Evolutionary conservation across 92 coral and sea anemone genomes (phyloP).

Genomic region (Palythoa grandiflora): DNA sequence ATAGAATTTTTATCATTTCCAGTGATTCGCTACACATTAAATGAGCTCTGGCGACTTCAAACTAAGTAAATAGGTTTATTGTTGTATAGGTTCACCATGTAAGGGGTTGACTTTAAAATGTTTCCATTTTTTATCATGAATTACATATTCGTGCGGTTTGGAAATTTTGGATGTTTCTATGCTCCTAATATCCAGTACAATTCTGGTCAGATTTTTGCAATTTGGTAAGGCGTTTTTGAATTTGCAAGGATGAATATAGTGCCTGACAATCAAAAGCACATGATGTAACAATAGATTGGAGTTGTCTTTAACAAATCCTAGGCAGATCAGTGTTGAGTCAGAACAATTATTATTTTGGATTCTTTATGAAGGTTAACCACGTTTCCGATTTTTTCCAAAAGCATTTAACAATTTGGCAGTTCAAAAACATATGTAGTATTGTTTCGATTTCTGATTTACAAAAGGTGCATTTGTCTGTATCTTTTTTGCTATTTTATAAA

Average conservation of each 20-base stretch:
- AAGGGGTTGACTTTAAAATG: no score
- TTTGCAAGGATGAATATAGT: neutral
- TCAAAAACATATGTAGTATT: neutral
- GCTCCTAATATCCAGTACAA: neutral
- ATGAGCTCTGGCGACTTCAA: no score
- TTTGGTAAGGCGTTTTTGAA: constrained; percentile 2
- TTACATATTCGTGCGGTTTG: no score
- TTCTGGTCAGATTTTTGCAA: neutral
- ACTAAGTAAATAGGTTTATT: no score
- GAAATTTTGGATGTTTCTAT: no score
- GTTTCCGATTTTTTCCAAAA: neutral
- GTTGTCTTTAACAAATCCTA: neutral
- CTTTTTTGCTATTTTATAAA: neutral
- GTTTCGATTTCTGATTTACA: neutral
- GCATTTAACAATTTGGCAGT: neutral
- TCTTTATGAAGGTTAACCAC: neutral
- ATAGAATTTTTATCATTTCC: no score
- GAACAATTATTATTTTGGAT: neutral
- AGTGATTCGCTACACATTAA: no score
- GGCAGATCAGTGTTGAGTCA: no score
- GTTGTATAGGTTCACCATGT: no score
- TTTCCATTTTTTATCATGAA: no score
- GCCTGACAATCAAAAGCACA: neutral
- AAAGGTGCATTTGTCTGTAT: neutral
- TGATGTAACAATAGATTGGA: neutral